Evolutionary conservation across 2,888 invertebrate species (phyloP).

Genomic region (Entomobrya proxima): DNA sequence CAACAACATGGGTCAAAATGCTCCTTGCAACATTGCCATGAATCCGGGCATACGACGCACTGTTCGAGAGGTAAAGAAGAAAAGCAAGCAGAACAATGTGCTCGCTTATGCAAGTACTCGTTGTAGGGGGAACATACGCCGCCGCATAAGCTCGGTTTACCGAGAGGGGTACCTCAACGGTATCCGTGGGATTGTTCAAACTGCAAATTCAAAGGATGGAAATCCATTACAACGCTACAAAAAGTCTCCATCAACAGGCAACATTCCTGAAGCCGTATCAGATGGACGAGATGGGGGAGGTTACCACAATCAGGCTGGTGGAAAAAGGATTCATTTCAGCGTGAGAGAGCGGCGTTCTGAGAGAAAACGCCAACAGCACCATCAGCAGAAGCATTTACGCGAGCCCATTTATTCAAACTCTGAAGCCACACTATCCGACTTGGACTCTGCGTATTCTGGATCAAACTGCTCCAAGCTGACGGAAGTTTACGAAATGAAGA

Average conservation of each 20-base stretch:
- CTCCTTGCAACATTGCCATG: not conserved
- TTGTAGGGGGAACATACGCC: constrained; percentile 48
- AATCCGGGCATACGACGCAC: constrained; percentile 65
- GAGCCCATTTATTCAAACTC: constrained; percentile 45
- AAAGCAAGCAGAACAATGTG: constrained; percentile 63
- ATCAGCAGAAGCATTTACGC: not conserved
- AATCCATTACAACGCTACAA: too few species aligned
- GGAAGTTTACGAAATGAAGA: constrained; percentile 60
- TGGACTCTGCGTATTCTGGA: constrained; percentile 41
- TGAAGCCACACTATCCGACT: constrained; percentile 28
- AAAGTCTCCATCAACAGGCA: constrained; percentile 56
- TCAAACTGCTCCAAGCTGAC: constrained; percentile 63
- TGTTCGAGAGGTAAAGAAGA: constrained; percentile 73
- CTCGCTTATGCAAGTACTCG: constrained; percentile 44
- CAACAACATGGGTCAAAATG: constrained; percentile 1
- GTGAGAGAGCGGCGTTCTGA: constrained; percentile 53
- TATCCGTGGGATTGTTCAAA: constrained; percentile 3
- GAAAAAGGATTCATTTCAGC: constrained; percentile 45
- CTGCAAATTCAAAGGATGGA: too few species aligned
- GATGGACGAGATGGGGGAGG: not conserved
- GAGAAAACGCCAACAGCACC: constrained; percentile 20
- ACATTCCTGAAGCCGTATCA: constrained; percentile 49
- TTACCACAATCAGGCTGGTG: not conserved
- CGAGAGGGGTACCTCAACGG: constrained; percentile 65
- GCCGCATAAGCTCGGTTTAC: constrained; percentile 72